Evolutionary conservation across 2,797 vertebrate species (phyloP).

Genomic region (Manis javanica): DNA sequence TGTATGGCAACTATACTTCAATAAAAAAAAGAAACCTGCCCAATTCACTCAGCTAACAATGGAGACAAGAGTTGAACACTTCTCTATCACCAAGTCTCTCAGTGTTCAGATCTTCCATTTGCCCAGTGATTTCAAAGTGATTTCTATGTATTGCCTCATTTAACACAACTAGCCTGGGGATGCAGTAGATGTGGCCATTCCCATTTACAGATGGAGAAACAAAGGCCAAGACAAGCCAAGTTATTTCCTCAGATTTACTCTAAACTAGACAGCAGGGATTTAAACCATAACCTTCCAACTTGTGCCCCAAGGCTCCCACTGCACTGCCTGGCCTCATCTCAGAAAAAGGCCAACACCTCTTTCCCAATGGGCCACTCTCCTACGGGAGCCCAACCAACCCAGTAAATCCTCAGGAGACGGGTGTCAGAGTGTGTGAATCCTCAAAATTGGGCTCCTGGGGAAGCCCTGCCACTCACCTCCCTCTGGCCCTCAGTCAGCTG

Average conservation of each 20-base stretch:
- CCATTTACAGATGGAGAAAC: not conserved
- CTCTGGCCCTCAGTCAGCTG: constrained; percentile 76
- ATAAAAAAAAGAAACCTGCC: not conserved
- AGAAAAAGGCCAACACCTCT: not conserved
- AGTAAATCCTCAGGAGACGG: not conserved
- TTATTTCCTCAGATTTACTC: not conserved
- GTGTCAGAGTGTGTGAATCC: fast-evolving
- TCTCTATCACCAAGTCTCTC: not conserved
- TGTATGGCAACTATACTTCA: no score
- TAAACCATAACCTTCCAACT: not conserved
- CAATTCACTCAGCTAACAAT: not conserved
- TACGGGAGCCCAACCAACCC: not conserved
- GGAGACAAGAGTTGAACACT: not conserved
- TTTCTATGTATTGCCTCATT: not conserved
- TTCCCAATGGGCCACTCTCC: not conserved
- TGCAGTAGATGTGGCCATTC: fast-evolving
- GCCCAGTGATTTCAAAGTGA: not conserved
- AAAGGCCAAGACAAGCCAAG: not conserved
- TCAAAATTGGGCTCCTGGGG: not conserved
- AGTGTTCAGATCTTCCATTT: fast-evolving
- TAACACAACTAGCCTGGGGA: not conserved
- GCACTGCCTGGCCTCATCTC: not conserved
- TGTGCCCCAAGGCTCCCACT: not conserved
- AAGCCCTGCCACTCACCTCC: constrained; percentile 83
- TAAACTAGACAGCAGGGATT: not conserved